Evolutionary conservation across 2,888 invertebrate species (phyloP), one percentile per base, ranked within the genome.

Genomic region (Heliconius aoede): DNA sequence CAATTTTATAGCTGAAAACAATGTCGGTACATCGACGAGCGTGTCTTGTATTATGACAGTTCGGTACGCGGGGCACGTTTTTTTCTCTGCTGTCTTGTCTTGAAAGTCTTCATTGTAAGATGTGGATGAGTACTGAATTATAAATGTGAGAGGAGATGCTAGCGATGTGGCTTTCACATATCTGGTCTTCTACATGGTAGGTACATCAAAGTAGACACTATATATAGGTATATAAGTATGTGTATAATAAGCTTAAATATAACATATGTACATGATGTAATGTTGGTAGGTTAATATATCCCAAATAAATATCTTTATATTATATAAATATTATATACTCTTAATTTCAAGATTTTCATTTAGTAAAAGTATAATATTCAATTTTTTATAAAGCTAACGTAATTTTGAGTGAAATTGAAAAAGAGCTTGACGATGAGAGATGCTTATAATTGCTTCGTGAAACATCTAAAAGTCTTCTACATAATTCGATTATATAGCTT

Each of bases 51-150:
- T 71, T 71, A 55, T 51, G 36, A 60, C 58, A 15, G 32, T 64
- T 75, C 26, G 51, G 77, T 71, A 77, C 40, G 51, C 77, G 55
- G 30, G 69, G 55, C 73, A 74, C 74, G 82, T 84, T 84, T 84
- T 83, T 85, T 79, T 81, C 74, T 78, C 76, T 76, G 80, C 79
- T 80, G 84, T 84, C 81, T 77, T 80, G 78, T 79, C 76, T 81
- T 81, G 80, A 80, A 81, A 82, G 80, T 81, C 75, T 83, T 80
- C 83, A 83, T 83, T 84, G 85, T 82, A 85, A 82, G 80, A 81
- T 79, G 76, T 78, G 83, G 82, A 85, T 86, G 84, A 83, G 82
- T 74, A 81, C 81, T 82, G 86, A 87, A 87, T 86, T 79, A 81
- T 84, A 85, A 87, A 83, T 30, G 18, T 62, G 62, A 61, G 28